A percentile compares a stretch with the other conserved stretches of the same genome.
These are phyloP conservation scores for Phania funesta DNA, from an alignment of 2,888 invertebrate species.

Conservation along the genomic window DNA sequence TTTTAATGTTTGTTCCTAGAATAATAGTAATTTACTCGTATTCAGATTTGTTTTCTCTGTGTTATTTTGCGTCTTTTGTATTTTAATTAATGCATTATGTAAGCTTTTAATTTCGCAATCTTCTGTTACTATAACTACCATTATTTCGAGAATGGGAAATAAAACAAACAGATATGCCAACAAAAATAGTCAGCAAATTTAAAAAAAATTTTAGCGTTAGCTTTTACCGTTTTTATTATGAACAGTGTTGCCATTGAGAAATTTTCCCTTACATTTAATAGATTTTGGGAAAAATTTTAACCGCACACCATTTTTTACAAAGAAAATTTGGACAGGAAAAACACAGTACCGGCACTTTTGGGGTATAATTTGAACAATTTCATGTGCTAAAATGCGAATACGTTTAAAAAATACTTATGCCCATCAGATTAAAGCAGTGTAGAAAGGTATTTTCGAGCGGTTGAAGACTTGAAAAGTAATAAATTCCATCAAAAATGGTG, in stretches of 20 bases:
- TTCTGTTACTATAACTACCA: not conserved
- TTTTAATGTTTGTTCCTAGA: conserved; percentile 1
- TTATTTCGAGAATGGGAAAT: not conserved
- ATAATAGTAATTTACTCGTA: not conserved
- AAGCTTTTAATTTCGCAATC: not conserved
- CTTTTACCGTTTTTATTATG: not conserved
- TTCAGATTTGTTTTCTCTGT: not conserved
- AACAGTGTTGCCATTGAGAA: not conserved
- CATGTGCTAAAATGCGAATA: too few relatives aligned
- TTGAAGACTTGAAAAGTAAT: too few relatives aligned
- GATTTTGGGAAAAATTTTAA: too few relatives aligned
- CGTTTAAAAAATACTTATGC: too few relatives aligned
- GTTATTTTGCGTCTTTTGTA: not conserved
- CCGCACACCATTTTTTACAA: too few relatives aligned
- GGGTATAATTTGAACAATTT: too few relatives aligned
- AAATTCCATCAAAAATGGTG: too few relatives aligned
- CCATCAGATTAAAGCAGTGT: too few relatives aligned
- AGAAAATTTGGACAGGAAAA: too few relatives aligned
- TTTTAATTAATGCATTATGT: conserved; percentile 26
- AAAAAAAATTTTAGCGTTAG: not conserved
- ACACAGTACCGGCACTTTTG: too few relatives aligned
- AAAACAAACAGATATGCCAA: not conserved
- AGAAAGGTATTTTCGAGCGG: too few relatives aligned
- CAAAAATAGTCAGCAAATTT: not conserved
- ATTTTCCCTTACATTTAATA: too few relatives aligned